Percentiles rank a stretch among this genome's conserved stretches.
These are phyloP conservation scores for Hipparchia sbordonii DNA, from an alignment of 2,888 invertebrate species.

Conservation along the genomic window DNA sequence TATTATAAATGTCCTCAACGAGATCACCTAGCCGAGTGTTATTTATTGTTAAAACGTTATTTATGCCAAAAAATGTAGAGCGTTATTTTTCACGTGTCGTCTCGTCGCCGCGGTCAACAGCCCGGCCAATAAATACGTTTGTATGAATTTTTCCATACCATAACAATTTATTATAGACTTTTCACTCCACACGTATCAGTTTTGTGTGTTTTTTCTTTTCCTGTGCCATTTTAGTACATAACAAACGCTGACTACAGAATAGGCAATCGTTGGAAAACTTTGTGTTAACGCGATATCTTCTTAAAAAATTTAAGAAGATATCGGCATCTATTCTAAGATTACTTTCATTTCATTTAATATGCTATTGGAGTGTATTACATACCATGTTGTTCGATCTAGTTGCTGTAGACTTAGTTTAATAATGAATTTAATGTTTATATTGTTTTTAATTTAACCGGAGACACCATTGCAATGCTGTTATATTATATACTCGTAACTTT, in stretches of 20 bases:
- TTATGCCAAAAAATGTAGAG: slow-evolving; percentile 43
- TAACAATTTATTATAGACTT: slow-evolving; percentile 15
- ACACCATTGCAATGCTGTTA: too few relatives aligned
- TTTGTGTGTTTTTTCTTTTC: slow-evolving; percentile 5
- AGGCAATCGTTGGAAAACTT: too few relatives aligned
- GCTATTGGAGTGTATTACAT: too few relatives aligned
- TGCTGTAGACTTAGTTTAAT: too few relatives aligned
- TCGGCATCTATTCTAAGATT: too few relatives aligned
- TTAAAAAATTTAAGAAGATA: too few relatives aligned
- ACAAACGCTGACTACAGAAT: neutral
- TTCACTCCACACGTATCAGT: neutral
- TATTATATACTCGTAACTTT: too few relatives aligned
- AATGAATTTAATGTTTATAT: too few relatives aligned
- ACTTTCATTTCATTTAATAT: too few relatives aligned
- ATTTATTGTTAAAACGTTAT: slow-evolving; percentile 44
- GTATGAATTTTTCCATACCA: slow-evolving; percentile 23
- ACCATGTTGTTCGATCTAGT: too few relatives aligned
- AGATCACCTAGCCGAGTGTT: slow-evolving; percentile 32
- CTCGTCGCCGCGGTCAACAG: slow-evolving; percentile 37
- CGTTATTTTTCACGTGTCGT: slow-evolving; percentile 43
- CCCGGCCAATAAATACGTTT: slow-evolving; percentile 44
- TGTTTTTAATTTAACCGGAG: too few relatives aligned
- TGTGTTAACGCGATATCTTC: too few relatives aligned
- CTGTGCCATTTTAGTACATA: slow-evolving; percentile 4
- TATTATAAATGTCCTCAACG: slow-evolving; percentile 39